phyloP scores from a whole-genome alignment of 2,888 invertebrate genomes.

The Drosophila pseudotakahashii region DNA sequence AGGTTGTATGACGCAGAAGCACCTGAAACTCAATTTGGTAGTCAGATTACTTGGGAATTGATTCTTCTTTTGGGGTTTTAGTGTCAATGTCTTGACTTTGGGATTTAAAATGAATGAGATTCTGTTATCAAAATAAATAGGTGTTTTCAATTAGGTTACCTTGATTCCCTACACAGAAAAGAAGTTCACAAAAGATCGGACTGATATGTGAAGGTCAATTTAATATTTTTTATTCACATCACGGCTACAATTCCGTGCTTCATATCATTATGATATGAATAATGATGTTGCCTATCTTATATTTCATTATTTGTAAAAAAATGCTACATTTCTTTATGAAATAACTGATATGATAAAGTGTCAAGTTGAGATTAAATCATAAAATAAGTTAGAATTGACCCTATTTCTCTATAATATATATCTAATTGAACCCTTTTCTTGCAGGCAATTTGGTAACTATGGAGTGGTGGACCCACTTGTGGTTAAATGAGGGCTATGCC shows the following conservation, averaged over 20 bases:
- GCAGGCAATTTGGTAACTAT: conserved; percentile 94
- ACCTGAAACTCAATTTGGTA: conserved; percentile 22
- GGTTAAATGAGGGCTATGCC: conserved; percentile 98
- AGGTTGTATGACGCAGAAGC: conserved; percentile 6
- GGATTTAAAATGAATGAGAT: not conserved
- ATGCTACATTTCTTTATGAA: too few relatives aligned
- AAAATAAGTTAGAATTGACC: too few relatives aligned
- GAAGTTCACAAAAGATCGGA: too few relatives aligned
- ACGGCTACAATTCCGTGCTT: too few relatives aligned
- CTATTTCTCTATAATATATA: too few relatives aligned
- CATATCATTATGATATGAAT: too few relatives aligned
- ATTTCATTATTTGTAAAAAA: too few relatives aligned
- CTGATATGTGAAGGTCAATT: too few relatives aligned
- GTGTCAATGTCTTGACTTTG: conserved; percentile 11
- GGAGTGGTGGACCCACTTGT: conserved; percentile 99
- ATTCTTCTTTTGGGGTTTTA: not conserved
- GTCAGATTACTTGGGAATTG: conserved; percentile 6
- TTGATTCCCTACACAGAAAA: not conserved
- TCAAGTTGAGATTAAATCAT: too few relatives aligned
- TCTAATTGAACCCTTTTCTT: conserved; percentile 4
- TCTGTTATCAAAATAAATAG: not conserved
- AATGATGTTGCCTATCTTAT: too few relatives aligned
- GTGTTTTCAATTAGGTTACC: not conserved
- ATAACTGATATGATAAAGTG: too few relatives aligned
- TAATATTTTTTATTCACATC: too few relatives aligned